Base-by-base conservation (phyloP, 23 tunicate species). In the Trididemnum nubilum region DNA sequence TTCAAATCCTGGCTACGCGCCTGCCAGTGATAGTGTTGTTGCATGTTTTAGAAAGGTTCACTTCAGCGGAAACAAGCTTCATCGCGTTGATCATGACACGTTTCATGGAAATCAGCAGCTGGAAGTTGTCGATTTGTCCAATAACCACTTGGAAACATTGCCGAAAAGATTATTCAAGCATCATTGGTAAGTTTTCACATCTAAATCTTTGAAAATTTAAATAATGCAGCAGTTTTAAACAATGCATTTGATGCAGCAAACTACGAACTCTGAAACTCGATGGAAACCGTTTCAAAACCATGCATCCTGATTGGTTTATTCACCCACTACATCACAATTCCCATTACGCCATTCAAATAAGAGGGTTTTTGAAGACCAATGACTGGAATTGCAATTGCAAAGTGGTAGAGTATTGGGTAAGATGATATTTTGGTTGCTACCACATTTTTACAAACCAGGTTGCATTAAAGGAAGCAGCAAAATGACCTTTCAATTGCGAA, bases 271-370 rank as follows among this genome's bases (percentile, higher is more conserved):
- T 73, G 28, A 49, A 39, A 4, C 60, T 73, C 2, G 30, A 39
- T 24, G 79, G 60, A 4, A 73, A 73, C 28, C 27, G 3, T 2
- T 5, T 73, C 7, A 18, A 58, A 21, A 73, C 32, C 4, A n/a
- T 24, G 12, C 60, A 73, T 24, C 32, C 15, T 73, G 79, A 73
- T 36, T 73, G 79, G 79, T 73, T 73, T 24, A 38, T 73, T 39
- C 37, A 38, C 59, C 2, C 19, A 3, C 12, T 73, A 26, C 59
- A 29, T 36, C 19, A 37, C 5, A 37, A 73, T 36, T 58, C 5
- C 4, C 60, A 73, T 4, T 5, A 24, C 12, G 7, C 59, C 27
- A 2, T 49, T 73, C 27, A 12, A 70, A 35, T 39, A 2, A 15
- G 2, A 22, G 19, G 27, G 32, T 12, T 2, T 49, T 40, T 73